Percentiles rank a stretch among this genome's conserved stretches.
phyloP scores from a whole-genome alignment of 2,888 invertebrate species.

The Cheilosia scutellata region DNA sequence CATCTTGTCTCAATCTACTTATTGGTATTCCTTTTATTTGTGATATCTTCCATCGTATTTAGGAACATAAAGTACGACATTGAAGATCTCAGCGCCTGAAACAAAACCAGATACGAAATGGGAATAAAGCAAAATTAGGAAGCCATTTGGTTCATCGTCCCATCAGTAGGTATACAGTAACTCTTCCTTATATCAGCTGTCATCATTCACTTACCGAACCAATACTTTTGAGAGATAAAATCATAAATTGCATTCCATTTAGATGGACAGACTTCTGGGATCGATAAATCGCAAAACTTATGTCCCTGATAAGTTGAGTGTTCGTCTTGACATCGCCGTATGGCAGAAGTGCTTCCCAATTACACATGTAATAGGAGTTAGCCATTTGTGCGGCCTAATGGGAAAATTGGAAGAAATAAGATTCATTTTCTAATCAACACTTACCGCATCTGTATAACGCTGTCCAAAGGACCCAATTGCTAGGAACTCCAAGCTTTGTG shows the following conservation, averaged over 20 bases:
- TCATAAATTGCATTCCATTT: slow-evolving; percentile 66
- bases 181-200: not conserved
- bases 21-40: slow-evolving; percentile 53
- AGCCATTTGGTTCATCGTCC: slow-evolving; percentile 37
- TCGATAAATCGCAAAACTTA: slow-evolving; percentile 70
- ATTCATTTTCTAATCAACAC: slow-evolving; percentile 7
- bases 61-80: slow-evolving; percentile 71
- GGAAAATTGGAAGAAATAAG: not conserved
- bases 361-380: slow-evolving; percentile 62
- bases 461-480: slow-evolving; percentile 55
- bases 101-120: slow-evolving; percentile 32
- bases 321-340: slow-evolving; percentile 53
- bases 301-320: slow-evolving; percentile 62
- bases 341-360: slow-evolving; percentile 53
- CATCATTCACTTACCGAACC: slow-evolving; percentile 65
- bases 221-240: slow-evolving; percentile 65
- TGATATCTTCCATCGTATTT: slow-evolving; percentile 67
- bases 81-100: slow-evolving; percentile 60
- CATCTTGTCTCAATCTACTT: slow-evolving; percentile 42
- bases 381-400: slow-evolving; percentile 55
- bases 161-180: slow-evolving; percentile 5
- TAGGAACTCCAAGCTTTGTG: slow-evolving; percentile 45
- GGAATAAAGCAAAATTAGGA: not conserved
- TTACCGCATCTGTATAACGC: slow-evolving; percentile 56
- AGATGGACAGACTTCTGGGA: slow-evolving; percentile 69